phyloP scores from a whole-genome alignment of 2,888 invertebrate genomes.

The Diplazon laetatorius region DNA sequence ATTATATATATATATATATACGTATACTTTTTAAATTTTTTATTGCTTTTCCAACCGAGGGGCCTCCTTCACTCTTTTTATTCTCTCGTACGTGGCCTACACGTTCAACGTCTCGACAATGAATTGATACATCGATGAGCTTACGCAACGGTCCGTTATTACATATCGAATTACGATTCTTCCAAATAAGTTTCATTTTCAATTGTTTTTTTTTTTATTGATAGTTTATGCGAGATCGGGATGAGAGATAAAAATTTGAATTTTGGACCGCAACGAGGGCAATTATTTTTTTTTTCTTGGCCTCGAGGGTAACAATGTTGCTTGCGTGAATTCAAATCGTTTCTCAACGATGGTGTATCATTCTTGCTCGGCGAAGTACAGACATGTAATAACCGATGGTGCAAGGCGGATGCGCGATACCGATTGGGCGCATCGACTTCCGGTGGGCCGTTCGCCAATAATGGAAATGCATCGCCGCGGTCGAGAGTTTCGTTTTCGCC shows the following conservation, averaged over 20 bases:
- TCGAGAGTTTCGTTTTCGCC: slow-evolving; percentile 41
- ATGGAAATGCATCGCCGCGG: slow-evolving; percentile 62
- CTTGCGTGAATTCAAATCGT: slow-evolving; percentile 4
- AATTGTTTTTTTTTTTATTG: too few relatives aligned
- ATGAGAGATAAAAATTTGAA: background rate
- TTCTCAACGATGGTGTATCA: background rate
- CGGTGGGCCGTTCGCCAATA: slow-evolving; percentile 65
- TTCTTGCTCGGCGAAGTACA: slow-evolving; percentile 16
- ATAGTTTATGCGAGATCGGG: too few relatives aligned
- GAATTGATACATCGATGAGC: background rate
- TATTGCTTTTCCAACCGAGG: slow-evolving; percentile 30
- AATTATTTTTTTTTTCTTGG: too few relatives aligned
- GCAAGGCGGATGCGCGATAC: slow-evolving; percentile 60
- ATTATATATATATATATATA: background rate
- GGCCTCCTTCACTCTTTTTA: background rate
- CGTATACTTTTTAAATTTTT: slow-evolving; percentile 10
- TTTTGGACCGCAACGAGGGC: background rate
- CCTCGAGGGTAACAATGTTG: background rate
- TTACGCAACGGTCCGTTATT: background rate
- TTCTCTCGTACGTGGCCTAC: slow-evolving; percentile 22
- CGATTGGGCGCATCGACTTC: slow-evolving; percentile 55
- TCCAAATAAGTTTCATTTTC: too few relatives aligned
- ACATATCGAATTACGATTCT: too few relatives aligned
- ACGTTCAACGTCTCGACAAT: slow-evolving; percentile 4
- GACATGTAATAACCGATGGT: slow-evolving; percentile 63